Base-by-base conservation (phyloP, 2,888 invertebrate species). In the Lathronympha strigana region DNA sequence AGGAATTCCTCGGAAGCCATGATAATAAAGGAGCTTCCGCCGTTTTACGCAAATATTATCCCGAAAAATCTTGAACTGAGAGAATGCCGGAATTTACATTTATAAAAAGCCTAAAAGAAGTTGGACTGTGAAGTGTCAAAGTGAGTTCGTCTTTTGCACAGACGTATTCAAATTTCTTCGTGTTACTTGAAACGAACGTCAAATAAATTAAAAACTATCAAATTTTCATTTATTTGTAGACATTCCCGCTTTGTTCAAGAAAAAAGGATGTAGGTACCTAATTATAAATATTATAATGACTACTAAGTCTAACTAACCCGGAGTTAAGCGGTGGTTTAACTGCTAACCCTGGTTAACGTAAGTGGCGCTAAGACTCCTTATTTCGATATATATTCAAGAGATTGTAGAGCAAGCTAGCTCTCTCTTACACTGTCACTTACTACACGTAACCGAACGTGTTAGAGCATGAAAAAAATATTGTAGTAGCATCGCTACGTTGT, bases 1-100 rank as follows among this genome's bases (percentile, higher is more conserved):
- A 40, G 17, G 38, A 61, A 49, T 60, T 57, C 54, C 43, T 55
- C 38, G 23, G 58, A 57, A 51, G 53, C 40, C 60, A n/a, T 66
- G 47, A 61, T 61, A 66, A 66, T 66, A 66, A 63, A 63, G 43
- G 28, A 13, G 66, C 53, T 66, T 40, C 64, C 64, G 15, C 15
- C 43, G 43, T 58, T 60, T 60, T 51, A 36, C 58, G 43, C 25
- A 60, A 64, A 64, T 60, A 64, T 60, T 64, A 63, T 63, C 51
- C 58, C 40, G 36, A 33, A 45, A 53, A 43, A 53, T 45, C 53
- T 23, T 53, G 43, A 51, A 43, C 40, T 33, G 25, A 36, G 45
- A 43, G 58, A 64, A 64, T 21, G 36, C 50, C 2, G n/a, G 58
- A 38, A 50, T 64, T 64, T 64, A 53, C 58, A 45, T 60, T 49